Evolutionary conservation across 1,140 invertebrate genomes (phyloP).

Genomic region (Mylabris phalerata): DNA sequence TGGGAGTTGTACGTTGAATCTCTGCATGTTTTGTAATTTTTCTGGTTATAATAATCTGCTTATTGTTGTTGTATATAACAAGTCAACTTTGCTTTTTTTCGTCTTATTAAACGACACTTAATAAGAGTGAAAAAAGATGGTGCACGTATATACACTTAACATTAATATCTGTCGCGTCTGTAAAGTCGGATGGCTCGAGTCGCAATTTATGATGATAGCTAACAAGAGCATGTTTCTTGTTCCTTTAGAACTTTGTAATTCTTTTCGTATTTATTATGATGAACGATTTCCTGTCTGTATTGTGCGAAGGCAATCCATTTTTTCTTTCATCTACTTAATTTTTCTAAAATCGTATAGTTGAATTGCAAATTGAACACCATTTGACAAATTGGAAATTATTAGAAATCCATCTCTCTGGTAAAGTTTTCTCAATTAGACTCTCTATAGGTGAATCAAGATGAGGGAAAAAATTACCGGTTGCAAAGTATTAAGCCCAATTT

Average conservation of each 20-base stretch:
- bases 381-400: too few species aligned
- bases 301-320: not conserved
- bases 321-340: too few species aligned
- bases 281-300: conserved; percentile 16
- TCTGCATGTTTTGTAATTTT: too few species aligned
- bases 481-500: conserved; percentile 19
- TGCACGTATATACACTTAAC: conserved; percentile 12
- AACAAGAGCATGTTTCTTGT: conserved; percentile 19
- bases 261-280: conserved; percentile 17
- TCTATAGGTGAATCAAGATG: too few species aligned
- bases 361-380: too few species aligned
- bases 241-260: conserved; percentile 17
- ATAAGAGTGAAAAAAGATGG: conserved; percentile 13
- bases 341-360: too few species aligned
- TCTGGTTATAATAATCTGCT: too few species aligned
- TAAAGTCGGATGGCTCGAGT: conserved; percentile 15
- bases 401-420: too few species aligned
- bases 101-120: conserved; percentile 12
- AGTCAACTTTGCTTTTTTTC: conserved; percentile 1
- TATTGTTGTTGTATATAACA: not conserved
- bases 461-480: conserved; percentile 3
- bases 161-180: conserved; percentile 15
- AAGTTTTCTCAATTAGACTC: too few species aligned
- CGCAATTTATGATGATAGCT: conserved; percentile 20
- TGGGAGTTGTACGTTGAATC: too few species aligned